Evolutionary conservation across 2,888 invertebrate species (phyloP), one percentile per base, ranked within the genome.

Genomic region (Margaritifera margaritifera): DNA sequence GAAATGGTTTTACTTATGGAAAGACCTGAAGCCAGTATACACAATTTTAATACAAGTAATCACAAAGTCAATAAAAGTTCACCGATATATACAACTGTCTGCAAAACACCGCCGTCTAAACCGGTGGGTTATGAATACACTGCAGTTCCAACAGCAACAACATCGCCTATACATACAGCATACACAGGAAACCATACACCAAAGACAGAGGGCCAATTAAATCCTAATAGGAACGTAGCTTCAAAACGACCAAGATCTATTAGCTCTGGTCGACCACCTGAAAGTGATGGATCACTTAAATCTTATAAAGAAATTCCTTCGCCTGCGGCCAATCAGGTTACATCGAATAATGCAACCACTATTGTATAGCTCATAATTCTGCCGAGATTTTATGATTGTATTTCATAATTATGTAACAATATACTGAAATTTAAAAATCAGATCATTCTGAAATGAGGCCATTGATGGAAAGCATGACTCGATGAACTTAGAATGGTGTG

Each of bases 281-380:
- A 76, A 22, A 57, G 69, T 51, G 69, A 69, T 18, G 70, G 72
- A 25, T 61, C 71, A 59, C 59, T 64, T 53, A 73, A 71, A 42
- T 3, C 15, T 42, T 42, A 76, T 67, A 54, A 69, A 60, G 64
- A 77, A 71, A 66, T 63, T 70, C 62, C 76, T 72, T 69, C 74
- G 50, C 70, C 72, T 54, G 62, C 62, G 25, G 71, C 74, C 69
- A 72, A 15, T 69, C 75, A 77, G 69, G 68, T 72, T 61, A 70
- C 75, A 69, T 79, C 82, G 58, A 84, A 81, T 63, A 85, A 85
- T 67, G 84, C 85, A 52, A 84, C 84, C 22, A 85, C 83, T 1
- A 82, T 84, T 64, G 84, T 85, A 69, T 84, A 80, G 76, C 68
- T 59, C 1, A 54, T 15, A 8, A 25, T 64, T 20, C 42, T 42